Percentiles rank a stretch among this genome's conserved stretches.
Evolutionary conservation across 1,140 invertebrate genomes (phyloP).

Genomic region (Condylostylus longicornis): DNA sequence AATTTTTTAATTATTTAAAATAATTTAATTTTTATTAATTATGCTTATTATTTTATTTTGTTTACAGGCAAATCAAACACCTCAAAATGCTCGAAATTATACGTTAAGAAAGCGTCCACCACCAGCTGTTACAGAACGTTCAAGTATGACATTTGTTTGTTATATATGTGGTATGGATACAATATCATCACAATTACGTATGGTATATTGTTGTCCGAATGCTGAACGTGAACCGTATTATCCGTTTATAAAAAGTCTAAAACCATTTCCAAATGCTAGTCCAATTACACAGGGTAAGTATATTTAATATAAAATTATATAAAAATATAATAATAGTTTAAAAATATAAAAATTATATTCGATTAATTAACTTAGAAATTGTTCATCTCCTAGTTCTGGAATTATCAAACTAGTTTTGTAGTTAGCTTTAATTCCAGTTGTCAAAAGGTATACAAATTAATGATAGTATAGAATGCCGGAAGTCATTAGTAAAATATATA

Average conservation of each 20-base stretch:
- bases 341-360: slow-evolving; percentile 1
- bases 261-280: slow-evolving; percentile 63
- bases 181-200: slow-evolving; percentile 54
- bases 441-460: too few species aligned
- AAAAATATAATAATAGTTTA: background rate
- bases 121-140: slow-evolving; percentile 41
- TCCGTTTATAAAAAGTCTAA: slow-evolving; percentile 66
- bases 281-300: slow-evolving; percentile 57
- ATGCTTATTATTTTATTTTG: slow-evolving; percentile 9
- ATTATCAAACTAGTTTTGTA: too few species aligned
- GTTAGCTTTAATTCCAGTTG: too few species aligned
- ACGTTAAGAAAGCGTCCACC: slow-evolving; percentile 56
- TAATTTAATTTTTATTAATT: too few species aligned
- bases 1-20: too few species aligned
- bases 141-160: slow-evolving; percentile 74
- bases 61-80: slow-evolving; percentile 47
- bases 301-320: slow-evolving; percentile 6
- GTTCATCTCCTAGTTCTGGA: too few species aligned
- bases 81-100: slow-evolving; percentile 62
- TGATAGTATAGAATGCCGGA: too few species aligned
- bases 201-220: slow-evolving; percentile 73
- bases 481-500: too few species aligned
- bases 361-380: background rate
- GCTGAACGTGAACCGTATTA: slow-evolving; percentile 73
- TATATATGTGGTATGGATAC: slow-evolving; percentile 73